A percentile compares a stretch with the other conserved stretches of the same genome.
phyloP scores from a whole-genome alignment of 2,113 vertebrate species.

The Tapirus terrestris region DNA sequence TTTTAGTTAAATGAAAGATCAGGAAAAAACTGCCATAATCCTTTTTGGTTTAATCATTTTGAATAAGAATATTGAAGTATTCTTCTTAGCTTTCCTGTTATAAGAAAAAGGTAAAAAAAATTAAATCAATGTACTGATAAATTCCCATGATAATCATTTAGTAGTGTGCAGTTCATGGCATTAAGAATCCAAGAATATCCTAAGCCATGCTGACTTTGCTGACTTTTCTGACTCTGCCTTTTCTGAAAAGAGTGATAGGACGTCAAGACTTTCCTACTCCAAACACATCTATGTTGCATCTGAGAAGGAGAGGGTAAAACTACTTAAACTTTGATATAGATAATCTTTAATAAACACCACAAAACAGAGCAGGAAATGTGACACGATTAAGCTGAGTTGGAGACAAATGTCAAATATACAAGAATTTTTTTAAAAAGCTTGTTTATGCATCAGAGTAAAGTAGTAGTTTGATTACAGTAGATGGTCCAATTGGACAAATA shows the following conservation, averaged over 20 bases:
- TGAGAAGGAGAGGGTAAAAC: not conserved
- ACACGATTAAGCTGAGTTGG: not conserved
- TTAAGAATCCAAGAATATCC: not conserved
- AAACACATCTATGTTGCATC: not conserved
- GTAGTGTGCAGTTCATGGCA: not conserved
- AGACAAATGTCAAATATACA: constrained; percentile 20
- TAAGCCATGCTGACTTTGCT: not conserved
- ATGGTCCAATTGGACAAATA: not conserved
- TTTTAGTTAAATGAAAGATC: not conserved
- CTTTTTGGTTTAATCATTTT: not conserved
- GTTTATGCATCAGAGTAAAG: not conserved
- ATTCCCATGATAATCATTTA: not conserved
- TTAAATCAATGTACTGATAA: not conserved
- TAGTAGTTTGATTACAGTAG: constrained; percentile 24
- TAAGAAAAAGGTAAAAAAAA: not conserved
- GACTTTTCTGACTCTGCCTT: not conserved
- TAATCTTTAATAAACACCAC: constrained; percentile 36
- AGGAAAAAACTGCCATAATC: not conserved
- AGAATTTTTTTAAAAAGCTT: not conserved
- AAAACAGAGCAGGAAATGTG: not conserved
- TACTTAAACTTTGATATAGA: not conserved
- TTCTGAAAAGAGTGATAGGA: not conserved
- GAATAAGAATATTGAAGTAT: not conserved
- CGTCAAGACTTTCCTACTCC: not conserved
- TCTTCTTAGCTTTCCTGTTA: not conserved